Conservation (phyloP, 35 echinoderm and acorn worm genomes). For the Eucidaris tribuloides region DNA sequence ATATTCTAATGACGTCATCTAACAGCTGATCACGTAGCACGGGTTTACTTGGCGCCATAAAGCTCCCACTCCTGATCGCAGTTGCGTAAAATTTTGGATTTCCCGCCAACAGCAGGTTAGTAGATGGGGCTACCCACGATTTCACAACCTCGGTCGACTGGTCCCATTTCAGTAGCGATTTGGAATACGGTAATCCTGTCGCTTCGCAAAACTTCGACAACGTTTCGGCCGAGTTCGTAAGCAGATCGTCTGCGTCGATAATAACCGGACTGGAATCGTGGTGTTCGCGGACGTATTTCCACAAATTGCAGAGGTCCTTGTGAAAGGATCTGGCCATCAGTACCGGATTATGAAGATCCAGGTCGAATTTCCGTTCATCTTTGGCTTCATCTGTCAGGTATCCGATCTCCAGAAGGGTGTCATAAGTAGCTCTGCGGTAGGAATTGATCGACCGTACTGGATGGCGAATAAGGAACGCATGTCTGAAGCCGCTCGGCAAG, state of each 20-base stretch:
- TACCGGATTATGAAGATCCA: too few relatives aligned
- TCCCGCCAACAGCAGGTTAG: background rate
- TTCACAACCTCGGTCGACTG: background rate
- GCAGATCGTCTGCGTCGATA: slow-evolving; percentile 64
- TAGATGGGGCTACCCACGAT: background rate
- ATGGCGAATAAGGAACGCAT: slow-evolving; percentile 53
- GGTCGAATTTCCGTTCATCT: background rate
- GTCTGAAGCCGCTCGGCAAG: slow-evolving; percentile 36
- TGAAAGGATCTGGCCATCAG: too few relatives aligned
- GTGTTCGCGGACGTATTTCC: too few relatives aligned
- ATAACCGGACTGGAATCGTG: too few relatives aligned
- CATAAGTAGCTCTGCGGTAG: slow-evolving; percentile 1
- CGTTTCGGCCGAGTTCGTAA: slow-evolving; percentile 20
- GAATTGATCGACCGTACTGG: slow-evolving; percentile 31
- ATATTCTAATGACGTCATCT: background rate
- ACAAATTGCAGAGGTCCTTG: too few relatives aligned
- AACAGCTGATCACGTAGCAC: background rate
- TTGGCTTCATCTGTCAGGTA: background rate
- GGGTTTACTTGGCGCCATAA: background rate
- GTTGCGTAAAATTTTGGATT: background rate
- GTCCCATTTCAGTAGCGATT: slow-evolving; percentile 46
- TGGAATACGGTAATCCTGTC: slow-evolving; percentile 22
- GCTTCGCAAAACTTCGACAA: slow-evolving; percentile 35
- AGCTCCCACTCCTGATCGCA: background rate
- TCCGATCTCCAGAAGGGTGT: background rate